Evolutionary conservation across 2,113 vertebrate species (phyloP).

Genomic region (Crotophaga sulcirostris): DNA sequence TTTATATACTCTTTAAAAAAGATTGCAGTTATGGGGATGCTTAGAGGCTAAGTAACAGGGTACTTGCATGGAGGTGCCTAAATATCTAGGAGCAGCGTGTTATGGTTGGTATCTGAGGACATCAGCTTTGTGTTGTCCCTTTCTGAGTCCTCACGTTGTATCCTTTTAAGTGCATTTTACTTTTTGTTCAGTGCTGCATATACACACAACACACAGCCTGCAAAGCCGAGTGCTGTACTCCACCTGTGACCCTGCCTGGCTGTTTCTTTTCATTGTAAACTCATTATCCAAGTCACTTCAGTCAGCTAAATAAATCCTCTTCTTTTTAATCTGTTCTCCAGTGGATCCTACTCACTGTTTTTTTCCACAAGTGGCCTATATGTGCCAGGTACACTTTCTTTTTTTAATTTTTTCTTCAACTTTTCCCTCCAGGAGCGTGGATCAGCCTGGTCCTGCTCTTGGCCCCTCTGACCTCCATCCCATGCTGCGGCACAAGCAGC

Average conservation of each 20-base stretch:
- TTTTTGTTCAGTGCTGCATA: background rate
- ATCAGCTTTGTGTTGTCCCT: background rate
- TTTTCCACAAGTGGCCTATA: background rate
- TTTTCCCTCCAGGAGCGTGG: rapidly evolving
- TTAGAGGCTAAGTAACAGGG: background rate
- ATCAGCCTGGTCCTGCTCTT: background rate
- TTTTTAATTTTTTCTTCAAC: background rate
- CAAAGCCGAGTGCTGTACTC: background rate
- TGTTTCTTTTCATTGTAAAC: background rate
- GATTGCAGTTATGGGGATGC: background rate
- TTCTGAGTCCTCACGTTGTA: background rate
- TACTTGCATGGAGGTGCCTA: background rate
- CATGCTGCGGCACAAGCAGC: background rate
- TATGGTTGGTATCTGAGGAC: background rate
- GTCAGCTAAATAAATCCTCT: background rate
- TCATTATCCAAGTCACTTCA: background rate
- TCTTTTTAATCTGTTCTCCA: background rate
- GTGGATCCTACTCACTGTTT: background rate
- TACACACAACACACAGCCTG: background rate
- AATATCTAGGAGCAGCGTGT: background rate
- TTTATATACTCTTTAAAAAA: background rate
- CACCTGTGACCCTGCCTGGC: background rate
- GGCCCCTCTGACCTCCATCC: background rate
- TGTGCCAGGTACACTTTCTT: background rate
- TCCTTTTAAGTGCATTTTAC: background rate